phyloP scores from a whole-genome alignment of 2,113 vertebrate species.

The Pipra filicauda region DNA sequence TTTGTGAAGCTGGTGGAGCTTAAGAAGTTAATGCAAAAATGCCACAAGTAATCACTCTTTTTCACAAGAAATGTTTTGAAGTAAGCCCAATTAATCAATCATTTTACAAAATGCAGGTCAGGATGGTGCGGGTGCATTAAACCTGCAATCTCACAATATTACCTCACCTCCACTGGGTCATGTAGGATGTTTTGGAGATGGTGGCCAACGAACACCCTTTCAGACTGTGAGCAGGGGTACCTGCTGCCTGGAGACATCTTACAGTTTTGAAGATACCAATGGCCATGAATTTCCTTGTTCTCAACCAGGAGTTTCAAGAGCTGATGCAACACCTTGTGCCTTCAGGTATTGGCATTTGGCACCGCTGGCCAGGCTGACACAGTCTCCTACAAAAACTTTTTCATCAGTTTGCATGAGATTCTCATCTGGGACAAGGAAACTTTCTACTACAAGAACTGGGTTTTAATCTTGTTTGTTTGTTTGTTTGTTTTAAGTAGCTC shows the following conservation, averaged over 20 bases:
- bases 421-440: neutral
- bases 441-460: accelerated
- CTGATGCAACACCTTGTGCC: neutral
- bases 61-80: neutral
- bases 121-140: accelerated
- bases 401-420: neutral
- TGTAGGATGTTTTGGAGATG: accelerated
- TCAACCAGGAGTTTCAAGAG: neutral
- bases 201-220: neutral
- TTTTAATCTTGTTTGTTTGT: neutral
- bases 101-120: neutral
- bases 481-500: neutral
- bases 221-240: neutral
- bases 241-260: neutral
- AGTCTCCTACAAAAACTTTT: neutral
- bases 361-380: neutral
- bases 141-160: accelerated
- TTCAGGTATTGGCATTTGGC: neutral
- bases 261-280: neutral
- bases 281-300: neutral
- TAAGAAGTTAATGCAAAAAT: neutral
- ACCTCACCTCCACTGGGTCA: accelerated
- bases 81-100: neutral
- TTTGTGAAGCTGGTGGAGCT: neutral
- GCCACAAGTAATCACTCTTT: neutral